A percentile compares a stretch with the other conserved stretches of the same genome.
Evolutionary conservation across 2,113 vertebrate species (phyloP).

Genomic region (Silurus glanis): DNA sequence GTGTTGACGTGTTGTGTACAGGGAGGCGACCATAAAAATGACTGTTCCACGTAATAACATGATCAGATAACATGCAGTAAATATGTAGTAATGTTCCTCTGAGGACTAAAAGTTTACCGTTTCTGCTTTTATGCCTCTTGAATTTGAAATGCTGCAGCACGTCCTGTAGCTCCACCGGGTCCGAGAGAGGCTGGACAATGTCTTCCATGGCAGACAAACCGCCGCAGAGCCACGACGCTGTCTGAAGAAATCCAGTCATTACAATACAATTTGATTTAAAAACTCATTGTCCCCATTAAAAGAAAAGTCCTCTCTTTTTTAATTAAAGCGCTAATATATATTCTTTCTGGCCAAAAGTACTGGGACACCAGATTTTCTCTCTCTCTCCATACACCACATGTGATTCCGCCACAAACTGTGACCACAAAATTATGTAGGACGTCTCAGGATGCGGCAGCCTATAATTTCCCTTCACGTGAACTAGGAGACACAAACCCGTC

Average conservation of each 20-base stretch:
- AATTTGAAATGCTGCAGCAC: conserved; percentile 56
- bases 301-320: too few relatives aligned
- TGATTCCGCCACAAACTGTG: too few relatives aligned
- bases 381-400: too few relatives aligned
- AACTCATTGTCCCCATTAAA: background rate
- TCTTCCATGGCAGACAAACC: conserved; percentile 65
- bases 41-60: background rate
- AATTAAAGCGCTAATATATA: too few relatives aligned
- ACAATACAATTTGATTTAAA: background rate
- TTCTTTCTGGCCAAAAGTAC: too few relatives aligned
- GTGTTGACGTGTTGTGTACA: too few relatives aligned
- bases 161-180: conserved; percentile 63
- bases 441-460: too few relatives aligned
- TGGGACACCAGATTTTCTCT: too few relatives aligned
- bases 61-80: background rate
- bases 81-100: background rate
- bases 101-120: background rate
- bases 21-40: too few relatives aligned
- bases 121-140: background rate
- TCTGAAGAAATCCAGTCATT: conserved; percentile 54
- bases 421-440: too few relatives aligned
- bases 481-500: too few relatives aligned
- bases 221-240: conserved; percentile 69
- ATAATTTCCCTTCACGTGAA: too few relatives aligned
- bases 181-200: conserved; percentile 68